Percentiles rank a stretch among this genome's conserved stretches.
Evolutionary conservation across 92 coral and sea anemone genomes (phyloP).

Genomic region (Phymanthus crucifer): DNA sequence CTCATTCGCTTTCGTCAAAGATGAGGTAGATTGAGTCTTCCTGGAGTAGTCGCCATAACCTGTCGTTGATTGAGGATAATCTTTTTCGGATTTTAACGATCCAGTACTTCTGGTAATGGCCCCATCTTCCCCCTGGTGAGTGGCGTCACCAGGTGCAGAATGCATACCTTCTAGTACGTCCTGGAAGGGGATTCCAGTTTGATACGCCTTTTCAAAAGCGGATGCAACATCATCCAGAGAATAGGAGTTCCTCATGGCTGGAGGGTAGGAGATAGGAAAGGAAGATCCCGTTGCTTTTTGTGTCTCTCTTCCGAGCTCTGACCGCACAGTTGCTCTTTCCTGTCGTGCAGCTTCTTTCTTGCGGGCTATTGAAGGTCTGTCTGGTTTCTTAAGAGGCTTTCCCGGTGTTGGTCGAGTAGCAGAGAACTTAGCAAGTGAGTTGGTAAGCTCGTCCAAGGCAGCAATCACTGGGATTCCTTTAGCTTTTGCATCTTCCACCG

Average conservation of each 20-base stretch:
- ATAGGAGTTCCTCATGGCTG: constrained; percentile 55
- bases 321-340: constrained; percentile 10
- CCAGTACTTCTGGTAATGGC: not conserved
- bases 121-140: not conserved
- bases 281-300: constrained; percentile 4
- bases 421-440: constrained; percentile 52
- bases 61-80: not conserved
- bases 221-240: constrained; percentile 83
- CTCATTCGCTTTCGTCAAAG: not conserved
- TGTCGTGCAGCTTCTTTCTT: constrained; percentile 25
- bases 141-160: constrained; percentile 17
- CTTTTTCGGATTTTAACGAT: not conserved
- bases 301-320: not conserved
- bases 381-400: constrained; percentile 21
- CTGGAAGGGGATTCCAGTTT: constrained; percentile 62
- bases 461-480: constrained; percentile 82
- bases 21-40: not conserved
- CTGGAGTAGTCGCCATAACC: not conserved
- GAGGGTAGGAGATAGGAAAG: constrained; percentile 51
- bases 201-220: constrained; percentile 72
- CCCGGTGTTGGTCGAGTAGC: constrained; percentile 29
- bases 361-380: constrained; percentile 23
- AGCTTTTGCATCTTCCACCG: constrained; percentile 64
- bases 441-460: constrained; percentile 69
- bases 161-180: constrained; percentile 55